These are phyloP conservation scores for Hemiscyllium ocellatum DNA, from an alignment of 2,113 vertebrate genomes.

Conservation along the genomic window DNA sequence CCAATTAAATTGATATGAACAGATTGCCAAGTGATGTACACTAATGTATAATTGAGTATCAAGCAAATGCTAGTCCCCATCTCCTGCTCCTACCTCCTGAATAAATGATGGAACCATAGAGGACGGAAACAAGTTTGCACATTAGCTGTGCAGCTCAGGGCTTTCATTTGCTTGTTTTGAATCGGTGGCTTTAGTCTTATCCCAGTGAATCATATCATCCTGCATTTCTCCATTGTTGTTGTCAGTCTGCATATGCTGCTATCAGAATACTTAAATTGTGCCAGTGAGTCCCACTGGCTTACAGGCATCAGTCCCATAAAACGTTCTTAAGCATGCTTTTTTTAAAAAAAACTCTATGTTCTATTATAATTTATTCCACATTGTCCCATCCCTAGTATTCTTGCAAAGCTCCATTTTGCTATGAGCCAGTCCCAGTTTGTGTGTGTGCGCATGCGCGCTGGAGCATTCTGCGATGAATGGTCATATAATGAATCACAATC, in stretches of 20 bases:
- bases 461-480: not conserved
- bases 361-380: not conserved
- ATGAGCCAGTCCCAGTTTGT: not conserved
- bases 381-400: not conserved
- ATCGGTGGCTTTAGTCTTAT: conserved; percentile 71
- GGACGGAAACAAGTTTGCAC: conserved; percentile 99
- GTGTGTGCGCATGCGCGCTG: not conserved
- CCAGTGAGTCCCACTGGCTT: not conserved
- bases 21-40: conserved; percentile 99
- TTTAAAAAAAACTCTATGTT: not conserved
- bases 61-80: conserved; percentile 99
- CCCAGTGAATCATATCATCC: conserved; percentile 65
- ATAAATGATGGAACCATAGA: conserved; percentile 99
- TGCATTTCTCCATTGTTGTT: conserved; percentile 44
- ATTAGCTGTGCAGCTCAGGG: conserved; percentile 88
- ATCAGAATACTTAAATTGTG: conserved; percentile 19
- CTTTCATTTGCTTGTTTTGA: conserved; percentile 80
- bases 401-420: not conserved
- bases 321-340: not conserved
- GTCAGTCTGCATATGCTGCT: conserved; percentile 34
- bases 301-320: not conserved
- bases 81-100: conserved; percentile 98
- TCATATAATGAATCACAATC: not conserved
- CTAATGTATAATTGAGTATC: conserved; percentile 99
- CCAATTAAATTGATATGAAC: conserved; percentile 99